A percentile compares a stretch with the other conserved stretches of the same genome.
Evolutionary conservation across 2,113 vertebrate species (phyloP).

Genomic region (Oncorhynchus kisutch): DNA sequence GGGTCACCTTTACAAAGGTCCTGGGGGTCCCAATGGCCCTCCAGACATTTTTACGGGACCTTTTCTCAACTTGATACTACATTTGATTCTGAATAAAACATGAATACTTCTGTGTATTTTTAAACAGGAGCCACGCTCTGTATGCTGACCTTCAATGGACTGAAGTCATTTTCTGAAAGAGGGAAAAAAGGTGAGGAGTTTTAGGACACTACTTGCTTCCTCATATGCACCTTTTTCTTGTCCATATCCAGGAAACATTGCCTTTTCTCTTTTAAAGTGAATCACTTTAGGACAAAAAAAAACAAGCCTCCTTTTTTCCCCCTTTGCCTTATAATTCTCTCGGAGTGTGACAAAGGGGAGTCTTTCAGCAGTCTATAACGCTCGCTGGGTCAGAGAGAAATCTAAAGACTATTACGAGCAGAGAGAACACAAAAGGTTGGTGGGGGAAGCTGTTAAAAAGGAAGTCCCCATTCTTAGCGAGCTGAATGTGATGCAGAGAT

Average conservation of each 20-base stretch:
- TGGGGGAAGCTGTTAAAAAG: constrained; percentile 81
- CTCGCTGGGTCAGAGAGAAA: constrained; percentile 78
- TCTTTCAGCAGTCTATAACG: constrained; percentile 78
- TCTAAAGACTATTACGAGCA: constrained; percentile 78
- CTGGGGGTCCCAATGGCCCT: constrained; percentile 15
- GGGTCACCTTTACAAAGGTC: constrained; percentile 27
- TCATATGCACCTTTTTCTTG: constrained; percentile 32
- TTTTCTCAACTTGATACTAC: constrained; percentile 29
- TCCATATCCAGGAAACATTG: constrained; percentile 30
- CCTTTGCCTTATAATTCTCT: constrained; percentile 39
- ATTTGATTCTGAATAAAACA: constrained; percentile 60
- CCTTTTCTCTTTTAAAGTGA: constrained; percentile 42
- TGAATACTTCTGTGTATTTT: constrained; percentile 38
- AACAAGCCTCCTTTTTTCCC: constrained; percentile 32
- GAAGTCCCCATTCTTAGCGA: constrained; percentile 81
- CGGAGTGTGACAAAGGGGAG: constrained; percentile 28
- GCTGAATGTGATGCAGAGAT: constrained; percentile 73
- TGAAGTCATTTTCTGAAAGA: neutral
- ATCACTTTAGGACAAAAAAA: constrained; percentile 62
- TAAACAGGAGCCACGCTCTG: constrained; percentile 1
- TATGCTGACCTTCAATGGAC: neutral
- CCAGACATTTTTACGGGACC: constrained; percentile 33
- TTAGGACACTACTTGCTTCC: constrained; percentile 33
- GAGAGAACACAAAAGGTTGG: constrained; percentile 79
- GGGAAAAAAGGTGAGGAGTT: neutral